phyloP scores from a whole-genome alignment of 2,888 invertebrate genomes.

The Rhogogaster chlorosoma region DNA sequence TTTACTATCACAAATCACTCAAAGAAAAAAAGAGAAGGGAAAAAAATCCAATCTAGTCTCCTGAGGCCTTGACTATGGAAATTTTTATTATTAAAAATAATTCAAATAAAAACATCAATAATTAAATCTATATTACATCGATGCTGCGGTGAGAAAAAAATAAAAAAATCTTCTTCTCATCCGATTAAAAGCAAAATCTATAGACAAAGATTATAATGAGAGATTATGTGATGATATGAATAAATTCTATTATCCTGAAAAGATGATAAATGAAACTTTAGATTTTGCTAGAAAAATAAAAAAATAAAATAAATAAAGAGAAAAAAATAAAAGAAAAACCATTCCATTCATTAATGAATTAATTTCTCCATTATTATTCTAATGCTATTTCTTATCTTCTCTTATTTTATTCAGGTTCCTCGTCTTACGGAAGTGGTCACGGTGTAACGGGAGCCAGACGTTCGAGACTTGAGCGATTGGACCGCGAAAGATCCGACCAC shows the following conservation, averaged over 20 bases:
- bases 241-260: not conserved
- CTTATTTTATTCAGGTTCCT: conserved; percentile 35
- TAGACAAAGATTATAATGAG: not conserved
- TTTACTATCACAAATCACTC: not conserved
- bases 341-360: not conserved
- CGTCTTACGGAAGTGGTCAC: conserved; percentile 66
- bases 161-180: not conserved
- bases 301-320: too few relatives aligned
- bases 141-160: not conserved
- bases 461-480: conserved; percentile 73
- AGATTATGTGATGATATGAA: not conserved
- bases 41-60: not conserved
- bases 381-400: not conserved
- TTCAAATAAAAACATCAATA: not conserved
- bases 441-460: conserved; percentile 71
- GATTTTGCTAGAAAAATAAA: not conserved
- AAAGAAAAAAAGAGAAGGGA: too few relatives aligned
- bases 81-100: not conserved
- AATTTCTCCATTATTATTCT: not conserved
- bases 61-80: not conserved
- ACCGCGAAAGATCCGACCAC: conserved; percentile 75
- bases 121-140: not conserved
- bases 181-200: not conserved
- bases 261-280: not conserved
- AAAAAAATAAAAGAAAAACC: not conserved